Base-by-base conservation (phyloP, 2,113 vertebrate genomes). In the Labeo rohita region DNA sequence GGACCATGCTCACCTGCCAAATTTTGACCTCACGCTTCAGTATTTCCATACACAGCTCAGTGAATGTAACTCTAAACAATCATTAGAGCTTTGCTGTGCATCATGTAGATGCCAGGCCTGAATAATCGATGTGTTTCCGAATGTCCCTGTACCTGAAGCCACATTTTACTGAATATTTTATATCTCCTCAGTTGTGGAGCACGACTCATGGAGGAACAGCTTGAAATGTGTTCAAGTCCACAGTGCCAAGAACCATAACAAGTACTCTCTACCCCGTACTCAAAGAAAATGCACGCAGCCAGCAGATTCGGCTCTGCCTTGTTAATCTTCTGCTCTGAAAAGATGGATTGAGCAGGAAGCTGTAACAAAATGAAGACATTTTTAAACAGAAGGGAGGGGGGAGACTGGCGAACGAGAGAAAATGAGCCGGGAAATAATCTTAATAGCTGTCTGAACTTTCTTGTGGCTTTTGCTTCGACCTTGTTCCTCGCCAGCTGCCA, bases 281-380 rank as follows among this genome's bases (percentile, higher is more conserved):
- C 84, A 92, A 90, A 92, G 86, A 54, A 85, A 92, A 91, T 89
- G 85, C 89, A 89, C 88, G 88, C 77, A 82, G 90, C 80, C 87
- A 90, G 91, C 89, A 90, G 85, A 85, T 90, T 90, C 83, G 83
- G 80, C 90, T 88, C 85, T 76, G 88, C 85, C 87, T 83, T 61
- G 72, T 88, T 92, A 90, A 92, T 93, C 90, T 90, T 59, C 76
- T 79, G 79, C 85, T 79, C 66, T 10, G 73, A 88, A 80, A 77
- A 83, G 84, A 74, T 52, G 68, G 56, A 79, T 82, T 81, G 81
- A 50, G 52, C 63, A 66, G n/a, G 66, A 68, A 21, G 16, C 43
- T n/a, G 18, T 47, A 75, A 63, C 54, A 43, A n/a, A 54, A 70
- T 66, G 18, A 65, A 83, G 61, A 82, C 79, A 63, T 66, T 87